A percentile compares a stretch with the other conserved stretches of the same genome.
Evolutionary conservation across 2,113 vertebrate species (phyloP).

Genomic region (Ceyx cyanopectus): DNA sequence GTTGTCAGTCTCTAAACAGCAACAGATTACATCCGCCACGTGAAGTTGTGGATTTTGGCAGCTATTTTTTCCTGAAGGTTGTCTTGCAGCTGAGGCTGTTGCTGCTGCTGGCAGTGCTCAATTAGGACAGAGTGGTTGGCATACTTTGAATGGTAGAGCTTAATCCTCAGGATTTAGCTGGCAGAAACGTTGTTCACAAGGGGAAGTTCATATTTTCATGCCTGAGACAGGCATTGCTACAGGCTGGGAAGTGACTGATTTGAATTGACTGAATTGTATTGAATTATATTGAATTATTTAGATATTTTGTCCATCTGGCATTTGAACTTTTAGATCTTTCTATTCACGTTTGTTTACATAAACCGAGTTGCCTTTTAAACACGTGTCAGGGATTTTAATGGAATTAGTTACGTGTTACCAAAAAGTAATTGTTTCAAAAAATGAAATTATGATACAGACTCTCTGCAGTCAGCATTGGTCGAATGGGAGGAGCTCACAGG

Average conservation of each 20-base stretch:
- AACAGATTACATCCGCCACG: not conserved
- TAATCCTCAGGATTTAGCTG: not conserved
- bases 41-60: not conserved
- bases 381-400: not conserved
- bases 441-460: not conserved
- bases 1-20: not conserved
- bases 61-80: not conserved
- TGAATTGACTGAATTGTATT: too few relatives aligned
- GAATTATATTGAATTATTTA: not conserved
- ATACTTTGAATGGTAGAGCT: not conserved
- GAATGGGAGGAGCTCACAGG: not conserved
- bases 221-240: not conserved
- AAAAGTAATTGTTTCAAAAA: not conserved
- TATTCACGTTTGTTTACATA: not conserved
- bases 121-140: not conserved
- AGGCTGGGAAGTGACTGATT: not conserved
- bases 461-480: rapidly evolving
- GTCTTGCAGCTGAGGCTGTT: not conserved
- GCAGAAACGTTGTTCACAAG: not conserved
- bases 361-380: not conserved
- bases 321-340: not conserved
- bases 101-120: not conserved
- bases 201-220: not conserved
- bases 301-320: not conserved
- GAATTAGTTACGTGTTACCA: not conserved